A percentile compares a stretch with the other conserved stretches of the same genome.
Evolutionary conservation across 2,113 vertebrate species (phyloP).

Genomic region (Malurus alboscapulatus): DNA sequence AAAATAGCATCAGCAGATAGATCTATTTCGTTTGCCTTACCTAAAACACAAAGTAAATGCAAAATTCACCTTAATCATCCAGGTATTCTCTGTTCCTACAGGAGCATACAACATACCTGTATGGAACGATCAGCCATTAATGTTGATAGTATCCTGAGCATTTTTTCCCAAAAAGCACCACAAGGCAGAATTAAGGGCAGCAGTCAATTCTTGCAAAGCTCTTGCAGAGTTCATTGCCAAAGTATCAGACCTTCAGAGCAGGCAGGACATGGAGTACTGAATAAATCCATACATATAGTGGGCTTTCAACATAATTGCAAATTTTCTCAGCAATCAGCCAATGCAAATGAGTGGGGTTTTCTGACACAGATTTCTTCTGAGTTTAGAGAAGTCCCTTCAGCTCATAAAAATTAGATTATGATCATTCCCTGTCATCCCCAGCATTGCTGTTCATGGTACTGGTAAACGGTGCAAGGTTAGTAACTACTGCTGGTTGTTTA

Average conservation of each 20-base stretch:
- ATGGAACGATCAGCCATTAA: not conserved
- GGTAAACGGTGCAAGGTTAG: not conserved
- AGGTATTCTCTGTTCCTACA: not conserved
- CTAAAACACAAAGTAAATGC: not conserved
- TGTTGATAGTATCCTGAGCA: not conserved
- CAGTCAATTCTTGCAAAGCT: not conserved
- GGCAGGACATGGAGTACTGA: not conserved
- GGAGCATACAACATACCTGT: not conserved
- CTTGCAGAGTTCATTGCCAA: not conserved
- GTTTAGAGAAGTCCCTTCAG: not conserved
- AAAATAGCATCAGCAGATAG: not conserved
- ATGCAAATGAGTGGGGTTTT: not conserved
- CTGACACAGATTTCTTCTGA: not conserved
- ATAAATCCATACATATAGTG: not conserved
- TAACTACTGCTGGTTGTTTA: not conserved
- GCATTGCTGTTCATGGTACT: fast-evolving
- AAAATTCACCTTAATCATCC: not conserved
- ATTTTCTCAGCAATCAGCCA: not conserved
- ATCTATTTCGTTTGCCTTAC: not conserved
- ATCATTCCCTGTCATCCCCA: not conserved
- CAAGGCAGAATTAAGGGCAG: not conserved
- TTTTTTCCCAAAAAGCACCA: not conserved
- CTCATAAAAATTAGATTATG: not conserved
- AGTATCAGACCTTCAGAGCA: not conserved
- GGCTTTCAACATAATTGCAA: not conserved